Evolutionary conservation across 2,113 vertebrate species (phyloP).

Genomic region (Tamias sibiricus): DNA sequence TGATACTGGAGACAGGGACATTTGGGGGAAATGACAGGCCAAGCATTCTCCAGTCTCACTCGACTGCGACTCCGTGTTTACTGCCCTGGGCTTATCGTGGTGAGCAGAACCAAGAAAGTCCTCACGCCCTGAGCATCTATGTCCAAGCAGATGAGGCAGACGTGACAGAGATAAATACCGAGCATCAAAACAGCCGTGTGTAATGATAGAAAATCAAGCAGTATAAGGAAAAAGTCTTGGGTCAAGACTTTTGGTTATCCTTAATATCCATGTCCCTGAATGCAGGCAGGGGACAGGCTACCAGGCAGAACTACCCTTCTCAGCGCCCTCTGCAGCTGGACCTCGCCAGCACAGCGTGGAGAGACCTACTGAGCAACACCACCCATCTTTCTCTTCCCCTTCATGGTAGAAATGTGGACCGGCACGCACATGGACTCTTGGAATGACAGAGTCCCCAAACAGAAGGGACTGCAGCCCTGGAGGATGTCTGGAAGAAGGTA

Average conservation of each 20-base stretch:
- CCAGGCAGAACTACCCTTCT: background rate
- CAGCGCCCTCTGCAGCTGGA: background rate
- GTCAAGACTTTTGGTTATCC: background rate
- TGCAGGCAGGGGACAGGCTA: background rate
- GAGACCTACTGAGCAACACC: background rate
- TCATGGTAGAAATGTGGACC: background rate
- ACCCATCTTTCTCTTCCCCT: background rate
- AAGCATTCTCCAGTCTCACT: too few species aligned
- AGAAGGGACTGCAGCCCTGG: background rate
- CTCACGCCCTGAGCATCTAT: background rate
- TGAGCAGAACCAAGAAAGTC: background rate
- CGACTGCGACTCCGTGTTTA: background rate
- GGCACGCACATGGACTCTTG: background rate
- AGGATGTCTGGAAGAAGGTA: background rate
- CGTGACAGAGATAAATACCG: background rate
- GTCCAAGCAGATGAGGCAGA: background rate
- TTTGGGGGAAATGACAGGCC: background rate
- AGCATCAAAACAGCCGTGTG: background rate
- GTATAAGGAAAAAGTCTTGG: background rate
- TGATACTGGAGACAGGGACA: background rate
- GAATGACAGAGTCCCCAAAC: background rate
- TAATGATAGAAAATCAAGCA: background rate
- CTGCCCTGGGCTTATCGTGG: background rate
- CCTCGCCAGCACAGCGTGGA: background rate
- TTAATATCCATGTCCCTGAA: background rate